Evolutionary conservation across 2,888 invertebrate genomes (phyloP).

Genomic region (Drosophila acutilabella): DNA sequence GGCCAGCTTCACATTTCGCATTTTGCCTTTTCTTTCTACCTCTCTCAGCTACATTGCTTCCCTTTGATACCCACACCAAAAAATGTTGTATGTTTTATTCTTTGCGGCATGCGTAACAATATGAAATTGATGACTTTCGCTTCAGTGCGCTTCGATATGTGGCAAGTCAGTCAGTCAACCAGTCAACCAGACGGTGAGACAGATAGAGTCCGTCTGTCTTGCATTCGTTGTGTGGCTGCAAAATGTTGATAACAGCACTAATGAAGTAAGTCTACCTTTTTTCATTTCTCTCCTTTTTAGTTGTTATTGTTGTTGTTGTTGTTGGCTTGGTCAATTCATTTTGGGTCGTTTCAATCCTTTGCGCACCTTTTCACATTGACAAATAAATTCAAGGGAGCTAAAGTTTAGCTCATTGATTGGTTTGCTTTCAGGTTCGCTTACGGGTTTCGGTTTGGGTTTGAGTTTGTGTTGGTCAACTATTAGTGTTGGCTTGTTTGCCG

Average conservation of each 20-base stretch:
- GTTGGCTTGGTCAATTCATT: background rate
- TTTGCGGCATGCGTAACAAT: slow-evolving; percentile 79
- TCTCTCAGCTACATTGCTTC: background rate
- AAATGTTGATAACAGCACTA: slow-evolving; percentile 77
- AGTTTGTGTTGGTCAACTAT: slow-evolving; percentile 72
- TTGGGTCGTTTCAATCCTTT: slow-evolving; percentile 58
- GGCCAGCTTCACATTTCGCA: slow-evolving; percentile 2
- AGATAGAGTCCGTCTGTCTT: slow-evolving; percentile 33
- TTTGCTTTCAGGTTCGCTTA: slow-evolving; percentile 44
- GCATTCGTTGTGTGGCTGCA: slow-evolving; percentile 61
- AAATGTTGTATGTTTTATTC: slow-evolving; percentile 43
- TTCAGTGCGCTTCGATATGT: slow-evolving; percentile 75
- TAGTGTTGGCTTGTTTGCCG: slow-evolving; percentile 68
- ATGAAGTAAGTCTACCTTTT: slow-evolving; percentile 77
- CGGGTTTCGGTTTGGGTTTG: slow-evolving; percentile 21
- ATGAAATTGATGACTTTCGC: slow-evolving; percentile 81
- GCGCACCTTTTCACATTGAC: slow-evolving; percentile 76
- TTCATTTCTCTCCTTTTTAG: slow-evolving; percentile 13
- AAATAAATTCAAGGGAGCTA: slow-evolving; percentile 59
- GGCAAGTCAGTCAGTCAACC: slow-evolving; percentile 52
- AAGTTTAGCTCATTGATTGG: slow-evolving; percentile 66
- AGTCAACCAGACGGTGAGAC: slow-evolving; percentile 26
- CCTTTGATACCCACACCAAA: slow-evolving; percentile 9
- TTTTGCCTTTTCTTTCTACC: background rate
- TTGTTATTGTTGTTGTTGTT: background rate